Evolutionary conservation across 2,888 invertebrate genomes (phyloP).

Genomic region (Cephus runcator): DNA sequence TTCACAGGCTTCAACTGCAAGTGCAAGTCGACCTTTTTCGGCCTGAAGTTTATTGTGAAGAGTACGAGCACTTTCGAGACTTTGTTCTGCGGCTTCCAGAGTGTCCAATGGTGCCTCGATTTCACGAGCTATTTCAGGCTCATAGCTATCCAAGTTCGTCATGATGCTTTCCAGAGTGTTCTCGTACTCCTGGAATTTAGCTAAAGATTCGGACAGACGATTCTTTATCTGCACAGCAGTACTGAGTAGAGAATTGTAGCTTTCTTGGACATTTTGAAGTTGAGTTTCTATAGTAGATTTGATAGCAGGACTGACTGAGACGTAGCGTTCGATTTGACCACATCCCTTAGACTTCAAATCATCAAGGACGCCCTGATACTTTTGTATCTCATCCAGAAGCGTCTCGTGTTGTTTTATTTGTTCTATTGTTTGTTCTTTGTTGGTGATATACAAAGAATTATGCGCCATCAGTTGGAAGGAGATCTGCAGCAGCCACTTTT

Average conservation of each 20-base stretch:
- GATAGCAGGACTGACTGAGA: slow-evolving; percentile 77
- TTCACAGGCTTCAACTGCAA: slow-evolving; percentile 92
- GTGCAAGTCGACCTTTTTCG: slow-evolving; percentile 85
- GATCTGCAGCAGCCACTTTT: slow-evolving; percentile 94
- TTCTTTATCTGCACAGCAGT: slow-evolving; percentile 93
- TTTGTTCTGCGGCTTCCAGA: slow-evolving; percentile 77
- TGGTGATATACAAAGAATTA: slow-evolving; percentile 92
- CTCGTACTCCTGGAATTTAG: slow-evolving; percentile 94
- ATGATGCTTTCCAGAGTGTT: slow-evolving; percentile 88
- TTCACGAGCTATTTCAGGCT: slow-evolving; percentile 79
- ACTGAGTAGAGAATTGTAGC: slow-evolving; percentile 88
- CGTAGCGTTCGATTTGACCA: slow-evolving; percentile 84
- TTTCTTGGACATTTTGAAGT: slow-evolving; percentile 90
- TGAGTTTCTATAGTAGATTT: slow-evolving; percentile 85
- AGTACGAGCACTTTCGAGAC: slow-evolving; percentile 79
- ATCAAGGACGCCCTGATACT: slow-evolving; percentile 84
- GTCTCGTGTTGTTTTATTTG: slow-evolving; percentile 90
- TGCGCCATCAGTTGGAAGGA: slow-evolving; percentile 97
- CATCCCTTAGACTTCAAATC: slow-evolving; percentile 86
- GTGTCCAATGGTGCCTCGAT: slow-evolving; percentile 80
- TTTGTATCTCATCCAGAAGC: slow-evolving; percentile 80
- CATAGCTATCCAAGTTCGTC: slow-evolving; percentile 82
- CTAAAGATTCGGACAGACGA: slow-evolving; percentile 85
- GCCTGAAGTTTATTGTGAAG: slow-evolving; percentile 89
- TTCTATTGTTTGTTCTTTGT: slow-evolving; percentile 89